Conservation (phyloP, 1,140 invertebrate genomes). For the Drosophila pruinosa region DNA sequence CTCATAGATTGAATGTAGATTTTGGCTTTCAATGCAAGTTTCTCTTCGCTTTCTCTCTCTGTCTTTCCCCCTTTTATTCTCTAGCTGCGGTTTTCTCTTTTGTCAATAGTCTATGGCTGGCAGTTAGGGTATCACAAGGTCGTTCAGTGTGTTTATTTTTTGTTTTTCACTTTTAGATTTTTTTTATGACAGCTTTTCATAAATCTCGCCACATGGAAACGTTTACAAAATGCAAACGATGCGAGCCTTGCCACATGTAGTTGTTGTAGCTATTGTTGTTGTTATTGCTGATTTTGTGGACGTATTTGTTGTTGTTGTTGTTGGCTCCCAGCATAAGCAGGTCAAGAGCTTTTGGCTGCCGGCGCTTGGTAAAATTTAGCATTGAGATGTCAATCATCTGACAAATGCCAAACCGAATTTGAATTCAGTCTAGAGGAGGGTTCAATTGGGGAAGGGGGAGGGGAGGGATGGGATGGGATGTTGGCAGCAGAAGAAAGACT, state of each 20-base stretch:
- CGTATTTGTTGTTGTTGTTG: constrained; percentile 5
- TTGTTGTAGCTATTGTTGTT: not conserved
- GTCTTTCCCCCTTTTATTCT: not conserved
- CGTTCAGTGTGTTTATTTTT: not conserved
- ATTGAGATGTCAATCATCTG: constrained; percentile 50
- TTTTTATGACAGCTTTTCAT: constrained; percentile 53
- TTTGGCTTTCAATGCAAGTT: not conserved
- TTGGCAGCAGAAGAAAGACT: not conserved
- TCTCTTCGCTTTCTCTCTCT: not conserved
- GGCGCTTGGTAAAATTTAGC: constrained; percentile 20
- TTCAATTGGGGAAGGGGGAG: not conserved
- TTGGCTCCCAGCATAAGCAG: constrained; percentile 22
- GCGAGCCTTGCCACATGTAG: constrained; percentile 20
- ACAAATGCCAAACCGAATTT: constrained; percentile 40
- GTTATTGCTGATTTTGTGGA: not conserved
- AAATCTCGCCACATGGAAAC: constrained; percentile 43
- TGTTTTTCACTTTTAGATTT: not conserved
- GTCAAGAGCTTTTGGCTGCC: constrained; percentile 36
- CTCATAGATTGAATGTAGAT: no score
- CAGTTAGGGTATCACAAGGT: not conserved
- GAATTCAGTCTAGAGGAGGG: not conserved
- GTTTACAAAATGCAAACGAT: constrained; percentile 43
- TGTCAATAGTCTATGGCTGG: not conserved
- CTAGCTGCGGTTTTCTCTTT: not conserved
- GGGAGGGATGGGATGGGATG: not conserved